Percentiles rank a stretch among this genome's conserved stretches.
Evolutionary conservation across 2,888 invertebrate species (phyloP).

Genomic region (Liposcelis brunnea): DNA sequence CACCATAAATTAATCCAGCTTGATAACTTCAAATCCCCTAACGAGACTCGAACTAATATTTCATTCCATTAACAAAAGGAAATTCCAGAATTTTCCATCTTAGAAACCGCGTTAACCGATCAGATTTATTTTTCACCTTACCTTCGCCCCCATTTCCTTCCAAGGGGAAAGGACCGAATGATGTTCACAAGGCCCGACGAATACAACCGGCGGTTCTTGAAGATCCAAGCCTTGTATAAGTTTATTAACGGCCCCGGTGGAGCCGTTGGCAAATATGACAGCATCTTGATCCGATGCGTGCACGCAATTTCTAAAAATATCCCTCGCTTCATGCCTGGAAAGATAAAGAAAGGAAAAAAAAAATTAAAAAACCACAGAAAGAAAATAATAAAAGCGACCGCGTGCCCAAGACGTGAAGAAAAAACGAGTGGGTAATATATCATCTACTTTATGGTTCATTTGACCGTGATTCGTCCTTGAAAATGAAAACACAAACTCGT

Average conservation of each 20-base stretch:
- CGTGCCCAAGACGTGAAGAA: too few species aligned
- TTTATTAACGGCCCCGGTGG: conserved; percentile 57
- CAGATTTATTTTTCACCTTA: conserved; percentile 27
- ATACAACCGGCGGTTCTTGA: conserved; percentile 43
- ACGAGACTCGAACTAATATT: too few species aligned
- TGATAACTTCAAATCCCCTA: too few species aligned
- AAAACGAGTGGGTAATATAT: background rate
- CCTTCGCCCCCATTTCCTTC: conserved; percentile 62
- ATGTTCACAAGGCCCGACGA: conserved; percentile 65
- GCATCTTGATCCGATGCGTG: conserved; percentile 67
- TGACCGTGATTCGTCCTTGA: too few species aligned
- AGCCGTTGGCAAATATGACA: conserved; percentile 57
- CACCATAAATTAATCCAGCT: too few species aligned
- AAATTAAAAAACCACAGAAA: background rate
- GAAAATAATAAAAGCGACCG: background rate
- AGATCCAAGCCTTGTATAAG: conserved; percentile 54
- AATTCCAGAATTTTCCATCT: too few species aligned
- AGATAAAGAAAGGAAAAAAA: background rate
- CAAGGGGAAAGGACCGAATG: conserved; percentile 64
- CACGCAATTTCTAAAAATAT: conserved; percentile 58
- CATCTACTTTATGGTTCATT: too few species aligned
- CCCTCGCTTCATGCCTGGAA: conserved; percentile 58
- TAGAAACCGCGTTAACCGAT: too few species aligned
- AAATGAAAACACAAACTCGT: too few species aligned
- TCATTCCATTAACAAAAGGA: too few species aligned